phyloP scores from a whole-genome alignment of 2,888 invertebrate genomes.

The Morinoia aosen region DNA sequence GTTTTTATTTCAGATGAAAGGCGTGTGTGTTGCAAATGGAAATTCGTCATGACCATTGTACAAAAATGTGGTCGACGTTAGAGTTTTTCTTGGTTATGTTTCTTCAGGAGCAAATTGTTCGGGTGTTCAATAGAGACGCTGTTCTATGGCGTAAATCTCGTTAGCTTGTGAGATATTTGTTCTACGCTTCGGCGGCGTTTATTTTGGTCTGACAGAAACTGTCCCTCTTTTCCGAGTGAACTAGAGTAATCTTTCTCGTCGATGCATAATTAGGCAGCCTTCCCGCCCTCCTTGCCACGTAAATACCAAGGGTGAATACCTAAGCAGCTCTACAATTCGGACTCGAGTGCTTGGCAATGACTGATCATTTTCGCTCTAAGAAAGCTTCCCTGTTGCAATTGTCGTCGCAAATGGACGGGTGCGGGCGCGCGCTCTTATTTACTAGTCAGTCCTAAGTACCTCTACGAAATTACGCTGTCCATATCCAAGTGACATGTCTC shows the following conservation, averaged over 20 bases:
- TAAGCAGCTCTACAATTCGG: not conserved
- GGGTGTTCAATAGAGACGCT: not conserved
- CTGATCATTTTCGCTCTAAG: conserved; percentile 13
- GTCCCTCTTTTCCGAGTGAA: not conserved
- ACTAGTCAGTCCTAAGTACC: conserved; percentile 5
- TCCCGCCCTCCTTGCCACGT: conserved; percentile 4
- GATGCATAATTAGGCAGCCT: conserved; percentile 3
- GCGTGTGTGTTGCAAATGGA: not conserved
- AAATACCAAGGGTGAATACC: conserved; percentile 30
- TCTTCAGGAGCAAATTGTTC: not conserved
- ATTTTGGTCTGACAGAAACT: not conserved
- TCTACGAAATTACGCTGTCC: conserved; percentile 22
- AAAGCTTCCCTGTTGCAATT: conserved; percentile 28
- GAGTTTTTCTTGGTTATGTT: not conserved
- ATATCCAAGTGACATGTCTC: conserved; percentile 6
- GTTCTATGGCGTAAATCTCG: not conserved
- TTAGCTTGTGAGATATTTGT: not conserved
- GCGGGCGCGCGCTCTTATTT: conserved; percentile 12
- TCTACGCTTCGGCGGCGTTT: not conserved
- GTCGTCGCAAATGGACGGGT: conserved; percentile 1
- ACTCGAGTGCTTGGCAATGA: not conserved
- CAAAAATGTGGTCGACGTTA: not conserved
- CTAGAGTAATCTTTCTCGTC: not conserved
- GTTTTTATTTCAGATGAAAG: not conserved
- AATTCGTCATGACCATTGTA: not conserved